Conservation (phyloP, 2,888 invertebrate genomes). For the Rhodophaea formosa region DNA sequence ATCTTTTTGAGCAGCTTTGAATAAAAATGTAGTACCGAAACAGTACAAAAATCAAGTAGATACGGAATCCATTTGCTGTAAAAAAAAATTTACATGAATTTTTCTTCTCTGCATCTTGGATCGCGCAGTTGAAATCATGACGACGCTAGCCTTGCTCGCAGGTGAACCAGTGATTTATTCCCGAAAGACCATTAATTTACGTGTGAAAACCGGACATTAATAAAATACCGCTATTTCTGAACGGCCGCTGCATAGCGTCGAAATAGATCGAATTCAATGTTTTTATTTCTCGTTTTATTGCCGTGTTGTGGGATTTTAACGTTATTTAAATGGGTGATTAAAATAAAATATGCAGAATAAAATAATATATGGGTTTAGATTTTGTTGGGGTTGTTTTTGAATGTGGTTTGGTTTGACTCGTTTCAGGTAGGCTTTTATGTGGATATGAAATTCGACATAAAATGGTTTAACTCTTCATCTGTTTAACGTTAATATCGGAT, state of each 20-base stretch:
- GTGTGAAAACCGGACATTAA: conserved; percentile 13
- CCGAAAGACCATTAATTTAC: conserved; percentile 4
- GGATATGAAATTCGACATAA: no score
- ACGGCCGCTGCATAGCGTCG: neutral
- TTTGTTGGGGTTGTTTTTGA: neutral
- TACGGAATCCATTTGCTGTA: no score
- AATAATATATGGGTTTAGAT: neutral
- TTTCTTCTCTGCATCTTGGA: no score
- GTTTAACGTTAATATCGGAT: no score
- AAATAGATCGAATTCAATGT: conserved; percentile 13
- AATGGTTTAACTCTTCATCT: no score
- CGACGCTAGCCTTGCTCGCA: neutral
- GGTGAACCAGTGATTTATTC: conserved; percentile 1
- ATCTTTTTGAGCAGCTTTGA: no score
- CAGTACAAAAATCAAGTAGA: no score
- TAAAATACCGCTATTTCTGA: conserved; percentile 6
- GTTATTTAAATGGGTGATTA: conserved; percentile 13
- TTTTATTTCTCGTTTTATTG: conserved; percentile 14
- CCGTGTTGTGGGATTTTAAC: conserved; percentile 5
- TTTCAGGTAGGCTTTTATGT: neutral
- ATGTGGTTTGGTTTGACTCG: neutral
- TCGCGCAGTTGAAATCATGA: neutral
- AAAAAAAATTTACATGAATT: no score
- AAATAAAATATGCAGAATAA: neutral
- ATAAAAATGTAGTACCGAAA: no score